Evolutionary conservation across 2,113 vertebrate species (phyloP).

Genomic region (Arenaria interpres): DNA sequence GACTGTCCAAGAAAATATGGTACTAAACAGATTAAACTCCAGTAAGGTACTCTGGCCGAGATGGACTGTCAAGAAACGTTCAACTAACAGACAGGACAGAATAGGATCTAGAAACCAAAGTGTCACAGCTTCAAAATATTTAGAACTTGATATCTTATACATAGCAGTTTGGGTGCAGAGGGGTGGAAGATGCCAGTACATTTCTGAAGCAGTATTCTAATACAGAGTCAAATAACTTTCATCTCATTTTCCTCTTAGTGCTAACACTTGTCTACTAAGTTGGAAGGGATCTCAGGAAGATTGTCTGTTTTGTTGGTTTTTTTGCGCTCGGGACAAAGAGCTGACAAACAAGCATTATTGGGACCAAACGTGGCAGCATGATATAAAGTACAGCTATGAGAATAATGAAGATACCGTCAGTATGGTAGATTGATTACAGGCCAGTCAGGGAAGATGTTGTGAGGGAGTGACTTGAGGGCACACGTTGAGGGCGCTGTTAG

Average conservation of each 20-base stretch:
- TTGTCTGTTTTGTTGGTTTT: not conserved
- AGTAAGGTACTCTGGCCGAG: not conserved
- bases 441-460: not conserved
- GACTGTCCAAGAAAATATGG: not conserved
- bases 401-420: not conserved
- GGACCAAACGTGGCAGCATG: rapidly evolving
- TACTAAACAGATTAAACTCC: not conserved
- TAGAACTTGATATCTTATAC: not conserved
- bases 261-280: not conserved
- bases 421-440: not conserved
- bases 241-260: not conserved
- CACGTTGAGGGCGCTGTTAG: no score
- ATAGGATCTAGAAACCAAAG: not conserved
- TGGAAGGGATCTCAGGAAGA: not conserved
- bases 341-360: not conserved
- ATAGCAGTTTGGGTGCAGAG: not conserved
- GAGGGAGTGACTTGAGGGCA: not conserved
- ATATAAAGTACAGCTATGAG: not conserved
- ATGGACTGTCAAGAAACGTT: not conserved
- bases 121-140: not conserved
- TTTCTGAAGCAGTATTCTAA: not conserved
- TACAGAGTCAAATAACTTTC: not conserved
- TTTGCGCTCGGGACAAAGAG: rapidly evolving
- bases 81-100: not conserved
- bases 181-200: not conserved